Evolutionary conservation across 2,888 invertebrate genomes (phyloP).

Genomic region (Tipula unca): DNA sequence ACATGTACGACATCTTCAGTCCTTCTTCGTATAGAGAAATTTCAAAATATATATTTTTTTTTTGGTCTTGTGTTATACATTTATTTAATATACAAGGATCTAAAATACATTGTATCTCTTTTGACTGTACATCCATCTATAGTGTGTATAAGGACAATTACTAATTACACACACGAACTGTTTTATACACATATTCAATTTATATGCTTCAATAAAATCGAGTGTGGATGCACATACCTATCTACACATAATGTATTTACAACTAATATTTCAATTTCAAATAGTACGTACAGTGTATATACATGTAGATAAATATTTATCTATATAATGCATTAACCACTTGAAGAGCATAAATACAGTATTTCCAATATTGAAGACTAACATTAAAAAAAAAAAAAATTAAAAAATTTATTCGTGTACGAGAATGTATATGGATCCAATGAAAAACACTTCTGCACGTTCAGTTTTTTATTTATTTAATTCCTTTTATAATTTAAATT

Average conservation of each 20-base stretch:
- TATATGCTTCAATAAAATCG: not conserved
- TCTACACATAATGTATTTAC: too few species aligned
- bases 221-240: not conserved
- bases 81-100: not conserved
- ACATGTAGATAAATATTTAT: too few species aligned
- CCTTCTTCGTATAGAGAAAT: not conserved
- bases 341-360: not conserved
- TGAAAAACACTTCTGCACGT: slow-evolving; percentile 8
- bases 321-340: not conserved
- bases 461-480: not conserved
- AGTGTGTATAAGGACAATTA: not conserved
- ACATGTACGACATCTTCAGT: not conserved
- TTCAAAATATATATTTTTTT: not conserved
- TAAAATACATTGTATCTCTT: not conserved
- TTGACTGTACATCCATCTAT: not conserved
- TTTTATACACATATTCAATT: not conserved
- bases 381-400: not conserved
- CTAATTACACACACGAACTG: not conserved
- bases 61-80: not conserved
- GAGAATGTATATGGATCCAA: not conserved
- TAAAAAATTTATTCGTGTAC: not conserved
- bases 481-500: not conserved
- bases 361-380: not conserved
- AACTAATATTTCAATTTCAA: too few species aligned
- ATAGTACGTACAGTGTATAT: too few species aligned